These are phyloP conservation scores for Torymus auratus DNA, from an alignment of 2,888 invertebrate species.

Conservation along the genomic window DNA sequence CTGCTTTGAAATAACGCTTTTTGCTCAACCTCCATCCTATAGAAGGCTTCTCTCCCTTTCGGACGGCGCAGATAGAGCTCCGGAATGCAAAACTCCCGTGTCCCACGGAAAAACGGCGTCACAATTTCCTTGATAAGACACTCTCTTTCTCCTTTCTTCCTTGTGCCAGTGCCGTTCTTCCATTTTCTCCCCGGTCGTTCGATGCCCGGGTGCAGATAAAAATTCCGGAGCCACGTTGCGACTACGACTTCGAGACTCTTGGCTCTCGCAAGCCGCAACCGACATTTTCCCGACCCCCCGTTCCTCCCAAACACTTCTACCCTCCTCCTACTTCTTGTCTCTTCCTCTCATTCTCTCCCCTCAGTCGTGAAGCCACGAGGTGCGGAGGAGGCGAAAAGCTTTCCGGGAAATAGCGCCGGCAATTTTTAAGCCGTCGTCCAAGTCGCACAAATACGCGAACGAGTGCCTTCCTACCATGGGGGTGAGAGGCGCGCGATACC, in stretches of 20 bases:
- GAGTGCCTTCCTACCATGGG: too few species aligned
- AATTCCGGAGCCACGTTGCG: conserved; percentile 11
- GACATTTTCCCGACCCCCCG: too few species aligned
- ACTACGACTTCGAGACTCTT: neutral
- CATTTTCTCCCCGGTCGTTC: neutral
- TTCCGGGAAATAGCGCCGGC: conserved; percentile 2
- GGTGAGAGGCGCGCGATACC: too few species aligned
- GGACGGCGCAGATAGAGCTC: neutral
- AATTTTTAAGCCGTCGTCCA: neutral
- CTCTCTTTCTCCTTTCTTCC: neutral
- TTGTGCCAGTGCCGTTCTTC: too few species aligned
- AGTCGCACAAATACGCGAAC: neutral
- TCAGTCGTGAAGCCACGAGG: too few species aligned
- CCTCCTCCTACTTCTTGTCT: too few species aligned
- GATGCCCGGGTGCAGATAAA: conserved; percentile 13
- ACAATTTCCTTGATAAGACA: conserved; percentile 24
- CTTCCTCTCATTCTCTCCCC: too few species aligned
- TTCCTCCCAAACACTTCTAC: too few species aligned
- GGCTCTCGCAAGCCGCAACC: neutral
- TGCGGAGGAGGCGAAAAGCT: neutral
- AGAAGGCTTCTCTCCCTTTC: too few species aligned
- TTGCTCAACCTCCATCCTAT: too few species aligned
- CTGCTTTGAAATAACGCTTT: neutral
- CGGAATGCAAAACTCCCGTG: conserved; percentile 11
- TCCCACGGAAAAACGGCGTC: neutral